Base-by-base conservation (phyloP, 2,888 invertebrate genomes). In the Alitta virens region DNA sequence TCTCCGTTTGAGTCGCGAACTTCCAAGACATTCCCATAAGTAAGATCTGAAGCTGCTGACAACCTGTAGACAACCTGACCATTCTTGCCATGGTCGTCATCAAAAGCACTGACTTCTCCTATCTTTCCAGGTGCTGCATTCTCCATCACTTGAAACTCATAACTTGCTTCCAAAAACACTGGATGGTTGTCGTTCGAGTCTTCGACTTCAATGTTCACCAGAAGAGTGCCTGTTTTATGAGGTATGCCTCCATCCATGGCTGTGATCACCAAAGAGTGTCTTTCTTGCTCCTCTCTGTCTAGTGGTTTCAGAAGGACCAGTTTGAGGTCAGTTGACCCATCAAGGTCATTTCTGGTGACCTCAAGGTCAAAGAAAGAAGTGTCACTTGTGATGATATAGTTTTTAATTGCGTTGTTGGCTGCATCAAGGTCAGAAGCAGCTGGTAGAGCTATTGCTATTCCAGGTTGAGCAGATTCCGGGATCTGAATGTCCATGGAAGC, bases 201-300 rank as follows among this genome's bases (percentile, higher is more conserved):
- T 25, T 56, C 40, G 5, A 69, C 68, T 12, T 60, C 60, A 33
- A 69, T 61, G 23, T 66, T 59, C 24, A 69, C 53, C 12, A 60
- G 38, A n/a, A 68, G 43, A 7, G 62, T 55, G 1, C 69, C 69
- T 2, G 65, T 58, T 21, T 58, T 58, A 0, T 63, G 57, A 0
- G 67, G 82, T 1, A 92, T 92, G 0, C 90, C 92, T 0, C 92
- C 93, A 79, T 96, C 96, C 50, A 87, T 90, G 1, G 94, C 95
- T 16, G 91, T 89, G 50, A 96, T 88, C 77, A 91, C 91, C 69
- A 96, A 82, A 73, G 88, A 87, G 82, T 92, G 65, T 25, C 40
- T 23, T 21, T 64, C 64, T 21, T 58, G 27, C n/a, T 26, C 16
- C 53, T 70, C 70, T 9, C 70, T 55, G 56, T 70, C 67, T n/a